A percentile compares a stretch with the other conserved stretches of the same genome.
These are phyloP conservation scores for Caranx ignobilis DNA, from an alignment of 2,113 vertebrate genomes.

Conservation along the genomic window DNA sequence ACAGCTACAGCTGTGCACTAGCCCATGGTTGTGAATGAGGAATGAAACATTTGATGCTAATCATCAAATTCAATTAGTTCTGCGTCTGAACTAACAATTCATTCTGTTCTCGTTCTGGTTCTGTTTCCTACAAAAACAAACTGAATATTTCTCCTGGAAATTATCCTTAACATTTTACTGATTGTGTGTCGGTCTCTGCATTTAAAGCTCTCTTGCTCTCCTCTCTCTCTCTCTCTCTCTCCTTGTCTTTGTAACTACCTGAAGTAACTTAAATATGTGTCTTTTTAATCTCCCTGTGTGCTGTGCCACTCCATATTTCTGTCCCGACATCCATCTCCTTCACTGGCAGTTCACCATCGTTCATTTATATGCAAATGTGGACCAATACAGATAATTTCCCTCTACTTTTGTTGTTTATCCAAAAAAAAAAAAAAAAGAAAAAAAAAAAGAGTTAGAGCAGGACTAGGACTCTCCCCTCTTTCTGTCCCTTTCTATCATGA, in stretches of 20 bases:
- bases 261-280: conserved; percentile 32
- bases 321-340: conserved; percentile 46
- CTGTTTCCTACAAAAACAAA: neutral
- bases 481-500: neutral
- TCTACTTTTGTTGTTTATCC: conserved; percentile 46
- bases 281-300: conserved; percentile 44
- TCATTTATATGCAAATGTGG: conserved; percentile 80
- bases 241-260: conserved; percentile 8
- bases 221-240: neutral
- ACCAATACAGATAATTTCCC: conserved; percentile 64
- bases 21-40: neutral
- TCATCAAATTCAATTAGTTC: neutral
- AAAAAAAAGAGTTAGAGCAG: conserved; percentile 10
- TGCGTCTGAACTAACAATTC: neutral
- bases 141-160: neutral
- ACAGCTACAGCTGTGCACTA: neutral
- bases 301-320: conserved; percentile 48
- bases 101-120: neutral
- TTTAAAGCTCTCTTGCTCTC: neutral
- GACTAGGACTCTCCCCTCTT: neutral
- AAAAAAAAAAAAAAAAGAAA: conserved; percentile 49
- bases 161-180: neutral
- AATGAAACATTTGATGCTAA: neutral
- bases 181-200: neutral
- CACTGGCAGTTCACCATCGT: conserved; percentile 61